These are phyloP conservation scores for Campylomormyrus tamandua DNA, from an alignment of 2,113 vertebrate genomes.

Conservation along the genomic window DNA sequence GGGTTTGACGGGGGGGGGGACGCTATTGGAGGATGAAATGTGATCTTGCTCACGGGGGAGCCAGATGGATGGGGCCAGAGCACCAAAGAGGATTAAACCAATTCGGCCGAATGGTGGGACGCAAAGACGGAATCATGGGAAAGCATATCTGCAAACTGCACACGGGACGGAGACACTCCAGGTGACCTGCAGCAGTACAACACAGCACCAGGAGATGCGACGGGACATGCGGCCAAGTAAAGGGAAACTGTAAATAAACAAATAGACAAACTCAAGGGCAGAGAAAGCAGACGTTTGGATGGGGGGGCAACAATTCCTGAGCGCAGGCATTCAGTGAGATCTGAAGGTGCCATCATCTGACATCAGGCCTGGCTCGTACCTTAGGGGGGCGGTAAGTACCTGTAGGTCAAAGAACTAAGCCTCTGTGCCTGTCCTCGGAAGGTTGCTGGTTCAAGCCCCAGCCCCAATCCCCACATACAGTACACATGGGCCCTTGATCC, in stretches of 20 bases:
- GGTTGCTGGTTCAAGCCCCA: not conserved
- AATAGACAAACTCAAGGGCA: not conserved
- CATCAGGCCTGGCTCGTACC: not conserved
- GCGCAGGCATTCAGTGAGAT: not conserved
- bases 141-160: conserved; percentile 48
- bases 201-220: not conserved
- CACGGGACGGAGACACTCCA: not conserved
- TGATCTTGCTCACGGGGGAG: conserved; percentile 35
- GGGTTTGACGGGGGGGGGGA: not conserved
- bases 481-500: not conserved
- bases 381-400: not conserved
- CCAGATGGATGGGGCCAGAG: conserved; percentile 60
- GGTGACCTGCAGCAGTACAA: not conserved
- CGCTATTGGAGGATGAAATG: conserved; percentile 31
- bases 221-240: not conserved
- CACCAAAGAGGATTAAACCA: conserved; percentile 65
- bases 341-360: not conserved
- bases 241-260: not conserved
- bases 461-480: not conserved
- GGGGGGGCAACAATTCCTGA: not conserved
- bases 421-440: not conserved
- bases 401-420: not conserved
- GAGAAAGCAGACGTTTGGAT: not conserved
- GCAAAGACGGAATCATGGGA: conserved; percentile 35
- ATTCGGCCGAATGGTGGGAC: conserved; percentile 55